Evolutionary conservation across 1,140 invertebrate genomes (phyloP).

Genomic region (Cyrtorhinus lividipennis): DNA sequence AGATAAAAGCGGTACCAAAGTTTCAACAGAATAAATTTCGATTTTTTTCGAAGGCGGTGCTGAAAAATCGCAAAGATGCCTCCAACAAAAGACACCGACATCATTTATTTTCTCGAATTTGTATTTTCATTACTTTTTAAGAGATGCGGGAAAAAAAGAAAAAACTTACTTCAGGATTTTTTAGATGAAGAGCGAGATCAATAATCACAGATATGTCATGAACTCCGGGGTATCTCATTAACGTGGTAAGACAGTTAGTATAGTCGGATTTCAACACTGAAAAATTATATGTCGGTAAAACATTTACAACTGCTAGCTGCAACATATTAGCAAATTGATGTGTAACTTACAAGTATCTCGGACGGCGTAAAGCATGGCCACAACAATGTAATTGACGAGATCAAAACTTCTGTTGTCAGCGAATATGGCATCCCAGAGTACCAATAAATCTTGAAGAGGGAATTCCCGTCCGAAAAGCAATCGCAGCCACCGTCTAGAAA

Average conservation of each 20-base stretch:
- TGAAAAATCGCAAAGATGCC: not conserved
- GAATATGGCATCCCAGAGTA: slow-evolving; percentile 69
- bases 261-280: slow-evolving; percentile 48
- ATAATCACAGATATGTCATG: slow-evolving; percentile 47
- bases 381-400: slow-evolving; percentile 57
- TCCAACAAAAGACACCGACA: not conserved
- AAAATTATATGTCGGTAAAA: slow-evolving; percentile 21
- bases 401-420: slow-evolving; percentile 50
- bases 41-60: not conserved
- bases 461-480: slow-evolving; percentile 68
- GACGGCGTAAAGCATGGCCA: slow-evolving; percentile 59
- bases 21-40: not conserved
- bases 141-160: no score
- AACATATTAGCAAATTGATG: not conserved
- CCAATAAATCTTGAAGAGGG: slow-evolving; percentile 51
- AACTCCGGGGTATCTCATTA: slow-evolving; percentile 51
- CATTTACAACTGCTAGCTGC: not conserved
- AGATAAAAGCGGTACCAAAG: no score
- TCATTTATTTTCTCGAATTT: no score
- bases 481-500: slow-evolving; percentile 58
- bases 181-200: slow-evolving; percentile 43
- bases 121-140: no score
- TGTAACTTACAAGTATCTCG: slow-evolving; percentile 42
- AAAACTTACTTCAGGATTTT: slow-evolving; percentile 34
- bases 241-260: slow-evolving; percentile 40